Percentiles rank a stretch among this genome's conserved stretches.
phyloP scores from a whole-genome alignment of 2,888 invertebrate species.

The Exephanes ischioxanthus region DNA sequence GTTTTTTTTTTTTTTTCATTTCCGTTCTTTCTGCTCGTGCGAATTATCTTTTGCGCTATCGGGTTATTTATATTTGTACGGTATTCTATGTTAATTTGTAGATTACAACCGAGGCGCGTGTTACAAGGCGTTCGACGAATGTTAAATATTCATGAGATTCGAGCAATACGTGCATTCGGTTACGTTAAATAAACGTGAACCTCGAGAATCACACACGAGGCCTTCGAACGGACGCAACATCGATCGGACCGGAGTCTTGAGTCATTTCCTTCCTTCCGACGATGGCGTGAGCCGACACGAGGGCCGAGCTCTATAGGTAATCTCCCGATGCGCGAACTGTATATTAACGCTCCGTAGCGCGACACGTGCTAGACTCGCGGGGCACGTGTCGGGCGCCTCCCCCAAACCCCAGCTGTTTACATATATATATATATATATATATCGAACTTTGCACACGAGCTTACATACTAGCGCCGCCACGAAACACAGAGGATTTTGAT shows the following conservation, averaged over 20 bases:
- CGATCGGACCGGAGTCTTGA: slow-evolving; percentile 37
- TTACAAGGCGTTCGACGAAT: slow-evolving; percentile 5
- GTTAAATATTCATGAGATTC: slow-evolving; percentile 20
- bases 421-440: background rate
- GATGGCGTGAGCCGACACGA: slow-evolving; percentile 40
- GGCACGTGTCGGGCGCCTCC: slow-evolving; percentile 4
- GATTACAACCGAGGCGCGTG: slow-evolving; percentile 13
- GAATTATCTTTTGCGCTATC: background rate
- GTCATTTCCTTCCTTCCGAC: slow-evolving; percentile 63
- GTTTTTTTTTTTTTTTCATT: background rate
- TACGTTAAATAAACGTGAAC: slow-evolving; percentile 6
- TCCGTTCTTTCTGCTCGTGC: background rate
- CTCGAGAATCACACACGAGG: background rate
- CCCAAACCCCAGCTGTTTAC: background rate
- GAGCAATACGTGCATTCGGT: background rate
- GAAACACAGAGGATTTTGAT: background rate
- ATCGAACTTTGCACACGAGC: background rate
- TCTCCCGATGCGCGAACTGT: background rate
- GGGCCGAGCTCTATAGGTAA: background rate
- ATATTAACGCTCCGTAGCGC: background rate
- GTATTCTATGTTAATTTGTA: slow-evolving; percentile 30
- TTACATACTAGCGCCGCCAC: slow-evolving; percentile 6
- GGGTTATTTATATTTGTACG: slow-evolving; percentile 16
- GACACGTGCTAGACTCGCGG: slow-evolving; percentile 49
- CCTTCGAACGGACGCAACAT: slow-evolving; percentile 17